These are phyloP conservation scores for Pituophis catenifer DNA, from an alignment of 2,113 vertebrate species.

Conservation along the genomic window DNA sequence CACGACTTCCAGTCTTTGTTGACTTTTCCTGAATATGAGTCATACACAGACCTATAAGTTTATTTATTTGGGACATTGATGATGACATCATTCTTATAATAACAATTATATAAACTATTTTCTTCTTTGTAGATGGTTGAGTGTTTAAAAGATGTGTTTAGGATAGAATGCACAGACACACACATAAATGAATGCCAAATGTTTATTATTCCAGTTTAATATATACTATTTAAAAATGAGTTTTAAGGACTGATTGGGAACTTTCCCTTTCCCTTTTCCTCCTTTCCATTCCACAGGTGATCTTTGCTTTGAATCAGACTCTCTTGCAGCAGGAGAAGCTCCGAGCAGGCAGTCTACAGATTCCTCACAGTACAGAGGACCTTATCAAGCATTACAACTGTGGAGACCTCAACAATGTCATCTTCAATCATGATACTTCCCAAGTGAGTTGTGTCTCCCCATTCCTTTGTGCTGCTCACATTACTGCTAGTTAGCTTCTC, in stretches of 20 bases:
- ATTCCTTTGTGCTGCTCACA: not conserved
- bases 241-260: constrained; percentile 44
- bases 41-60: not conserved
- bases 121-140: rapidly evolving
- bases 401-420: constrained; percentile 85
- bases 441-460: constrained; percentile 71
- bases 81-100: not conserved
- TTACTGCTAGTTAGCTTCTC: rapidly evolving
- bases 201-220: not conserved
- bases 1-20: not conserved
- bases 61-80: not conserved
- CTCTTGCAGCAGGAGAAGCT: constrained; percentile 85
- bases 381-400: constrained; percentile 90
- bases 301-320: constrained; percentile 91
- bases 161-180: not conserved
- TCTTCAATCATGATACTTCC: constrained; percentile 85
- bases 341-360: constrained; percentile 77
- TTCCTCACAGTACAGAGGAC: constrained; percentile 82
- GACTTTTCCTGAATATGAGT: not conserved
- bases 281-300: constrained; percentile 58
- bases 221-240: constrained; percentile 10
- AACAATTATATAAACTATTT: not conserved
- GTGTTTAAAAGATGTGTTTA: not conserved
- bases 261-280: constrained; percentile 60
- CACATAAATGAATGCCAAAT: not conserved